Percentiles rank a stretch among this genome's conserved stretches.
Evolutionary conservation across 2,797 vertebrate species (phyloP).

Genomic region (Peromyscus melanophrys): DNA sequence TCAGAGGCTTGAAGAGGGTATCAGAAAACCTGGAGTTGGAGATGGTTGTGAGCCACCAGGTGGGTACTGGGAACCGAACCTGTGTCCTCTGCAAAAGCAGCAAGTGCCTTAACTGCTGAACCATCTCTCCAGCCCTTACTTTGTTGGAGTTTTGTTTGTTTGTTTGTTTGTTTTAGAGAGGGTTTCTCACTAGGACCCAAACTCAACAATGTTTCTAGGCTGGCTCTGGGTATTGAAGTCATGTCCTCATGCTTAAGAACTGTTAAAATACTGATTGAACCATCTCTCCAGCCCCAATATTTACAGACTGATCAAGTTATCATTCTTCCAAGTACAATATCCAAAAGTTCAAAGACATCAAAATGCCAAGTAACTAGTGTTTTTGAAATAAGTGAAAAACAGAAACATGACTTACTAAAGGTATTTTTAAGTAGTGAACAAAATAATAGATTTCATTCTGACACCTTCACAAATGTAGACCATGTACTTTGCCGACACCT

Average conservation of each 20-base stretch:
- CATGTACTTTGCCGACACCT: too few species aligned
- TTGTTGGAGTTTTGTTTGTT: background rate
- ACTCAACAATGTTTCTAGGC: background rate
- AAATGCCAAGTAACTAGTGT: background rate
- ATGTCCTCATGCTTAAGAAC: background rate
- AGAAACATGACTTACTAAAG: background rate
- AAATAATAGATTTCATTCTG: background rate
- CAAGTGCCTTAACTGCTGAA: background rate
- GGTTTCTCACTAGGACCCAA: background rate
- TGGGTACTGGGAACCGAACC: background rate
- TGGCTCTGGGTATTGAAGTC: background rate
- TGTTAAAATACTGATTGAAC: background rate
- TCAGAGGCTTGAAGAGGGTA: background rate
- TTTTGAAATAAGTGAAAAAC: constrained; percentile 1
- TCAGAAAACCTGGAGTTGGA: background rate
- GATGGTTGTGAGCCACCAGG: background rate
- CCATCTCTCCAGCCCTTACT: background rate
- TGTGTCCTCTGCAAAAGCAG: background rate
- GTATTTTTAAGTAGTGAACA: background rate
- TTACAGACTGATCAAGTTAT: background rate
- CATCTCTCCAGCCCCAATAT: background rate
- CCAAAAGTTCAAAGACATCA: background rate
- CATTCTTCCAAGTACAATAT: background rate
- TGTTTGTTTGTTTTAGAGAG: background rate
- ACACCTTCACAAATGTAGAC: background rate